Percentiles rank a stretch among this genome's conserved stretches.
Conservation (phyloP, 2,797 vertebrate species). For the Poeciliopsis paucimaculata region DNA sequence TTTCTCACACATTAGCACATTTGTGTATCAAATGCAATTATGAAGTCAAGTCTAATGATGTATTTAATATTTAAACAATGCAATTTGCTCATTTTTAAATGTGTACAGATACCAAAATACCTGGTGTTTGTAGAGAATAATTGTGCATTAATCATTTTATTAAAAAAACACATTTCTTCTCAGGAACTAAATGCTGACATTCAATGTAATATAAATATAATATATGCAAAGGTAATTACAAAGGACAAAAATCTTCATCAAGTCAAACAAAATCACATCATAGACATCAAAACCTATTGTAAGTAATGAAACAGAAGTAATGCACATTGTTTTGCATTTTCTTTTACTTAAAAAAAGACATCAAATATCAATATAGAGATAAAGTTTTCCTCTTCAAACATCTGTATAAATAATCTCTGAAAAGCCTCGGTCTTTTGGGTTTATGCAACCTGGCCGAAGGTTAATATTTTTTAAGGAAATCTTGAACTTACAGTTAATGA, state of each 20-base stretch:
- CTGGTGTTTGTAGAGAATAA: conserved; percentile 46
- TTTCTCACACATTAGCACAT: background rate
- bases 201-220: conserved; percentile 14
- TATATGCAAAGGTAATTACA: conserved; percentile 29
- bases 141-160: conserved; percentile 43
- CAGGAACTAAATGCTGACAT: conserved; percentile 35
- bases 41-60: conserved; percentile 28
- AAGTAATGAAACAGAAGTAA: conserved; percentile 18
- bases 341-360: background rate
- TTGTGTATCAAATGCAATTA: background rate
- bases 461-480: background rate
- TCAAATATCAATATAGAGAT: background rate
- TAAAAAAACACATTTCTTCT: conserved; percentile 16
- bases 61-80: conserved; percentile 30
- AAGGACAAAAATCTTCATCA: conserved; percentile 27
- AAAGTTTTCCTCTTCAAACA: background rate
- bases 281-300: conserved; percentile 7
- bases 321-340: background rate
- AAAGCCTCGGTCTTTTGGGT: background rate
- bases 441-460: no score
- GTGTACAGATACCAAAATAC: conserved; percentile 19
- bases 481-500: background rate
- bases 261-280: conserved; percentile 15
- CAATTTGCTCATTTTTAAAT: conserved; percentile 15
- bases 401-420: background rate